These are phyloP conservation scores for Formica exsecta DNA, from an alignment of 1,140 invertebrate species.

Conservation along the genomic window DNA sequence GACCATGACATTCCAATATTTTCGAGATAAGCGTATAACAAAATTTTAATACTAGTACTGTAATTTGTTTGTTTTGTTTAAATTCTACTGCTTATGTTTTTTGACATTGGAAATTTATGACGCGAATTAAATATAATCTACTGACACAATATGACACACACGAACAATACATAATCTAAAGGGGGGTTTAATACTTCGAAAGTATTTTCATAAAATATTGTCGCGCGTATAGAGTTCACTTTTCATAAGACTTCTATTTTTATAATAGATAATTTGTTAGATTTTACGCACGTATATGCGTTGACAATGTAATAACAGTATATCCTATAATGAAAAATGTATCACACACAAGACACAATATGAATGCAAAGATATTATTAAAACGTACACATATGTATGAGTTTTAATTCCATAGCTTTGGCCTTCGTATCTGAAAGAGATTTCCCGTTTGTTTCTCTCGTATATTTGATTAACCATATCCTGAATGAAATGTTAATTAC, in stretches of 20 bases:
- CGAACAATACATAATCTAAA: too few species aligned
- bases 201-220: too few species aligned
- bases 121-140: too few species aligned
- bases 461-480: conserved; percentile 37
- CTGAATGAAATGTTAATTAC: conserved; percentile 38
- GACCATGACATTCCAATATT: not conserved
- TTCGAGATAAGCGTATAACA: not conserved
- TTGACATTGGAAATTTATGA: too few species aligned
- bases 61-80: not conserved
- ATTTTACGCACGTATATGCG: not conserved
- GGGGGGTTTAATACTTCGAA: too few species aligned
- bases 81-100: not conserved
- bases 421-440: not conserved
- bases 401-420: not conserved
- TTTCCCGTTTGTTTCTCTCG: conserved; percentile 32
- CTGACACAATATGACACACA: too few species aligned
- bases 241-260: too few species aligned
- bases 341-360: not conserved
- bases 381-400: not conserved
- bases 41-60: not conserved
- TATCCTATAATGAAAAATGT: not conserved
- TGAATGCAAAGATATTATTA: not conserved
- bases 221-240: too few species aligned
- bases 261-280: not conserved
- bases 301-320: not conserved